Evolutionary conservation across 2,113 vertebrate genomes (phyloP).

Genomic region (Sus scrofa): DNA sequence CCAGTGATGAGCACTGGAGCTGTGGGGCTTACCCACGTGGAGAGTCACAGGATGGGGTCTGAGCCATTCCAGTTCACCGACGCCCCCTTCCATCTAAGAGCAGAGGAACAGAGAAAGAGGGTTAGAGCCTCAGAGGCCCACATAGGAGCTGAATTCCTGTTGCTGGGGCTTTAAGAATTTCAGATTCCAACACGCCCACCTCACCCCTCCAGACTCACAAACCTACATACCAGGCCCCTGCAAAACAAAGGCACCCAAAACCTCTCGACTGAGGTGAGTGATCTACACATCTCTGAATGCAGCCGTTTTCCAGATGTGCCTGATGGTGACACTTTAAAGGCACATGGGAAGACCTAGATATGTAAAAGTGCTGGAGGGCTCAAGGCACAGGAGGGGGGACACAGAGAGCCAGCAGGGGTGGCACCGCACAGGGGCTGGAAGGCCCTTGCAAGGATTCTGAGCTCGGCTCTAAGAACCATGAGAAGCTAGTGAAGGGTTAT

Average conservation of each 20-base stretch:
- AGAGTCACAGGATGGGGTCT: slow-evolving; percentile 95
- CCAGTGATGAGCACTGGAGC: not conserved
- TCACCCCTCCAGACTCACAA: not conserved
- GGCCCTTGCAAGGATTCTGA: not conserved
- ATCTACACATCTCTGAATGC: not conserved
- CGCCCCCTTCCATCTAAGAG: slow-evolving; percentile 93
- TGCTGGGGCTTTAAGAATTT: not conserved
- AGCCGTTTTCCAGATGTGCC: not conserved
- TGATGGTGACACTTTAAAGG: not conserved
- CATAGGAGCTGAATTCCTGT: not conserved
- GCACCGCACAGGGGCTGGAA: rapidly evolving
- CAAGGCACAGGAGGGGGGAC: not conserved
- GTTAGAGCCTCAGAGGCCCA: not conserved
- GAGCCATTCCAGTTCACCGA: slow-evolving; percentile 95
- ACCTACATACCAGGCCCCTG: not conserved
- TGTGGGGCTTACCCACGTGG: not conserved
- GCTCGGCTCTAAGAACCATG: not conserved
- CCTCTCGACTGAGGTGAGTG: not conserved
- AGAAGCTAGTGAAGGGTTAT: not conserved
- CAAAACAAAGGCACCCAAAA: not conserved
- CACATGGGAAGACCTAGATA: not conserved
- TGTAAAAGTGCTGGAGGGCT: not conserved
- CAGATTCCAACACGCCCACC: not conserved
- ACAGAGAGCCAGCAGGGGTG: rapidly evolving
- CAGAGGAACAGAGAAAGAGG: slow-evolving; percentile 41